phyloP scores from a whole-genome alignment of 2,113 vertebrate species.

The Erinaceus europaeus region DNA sequence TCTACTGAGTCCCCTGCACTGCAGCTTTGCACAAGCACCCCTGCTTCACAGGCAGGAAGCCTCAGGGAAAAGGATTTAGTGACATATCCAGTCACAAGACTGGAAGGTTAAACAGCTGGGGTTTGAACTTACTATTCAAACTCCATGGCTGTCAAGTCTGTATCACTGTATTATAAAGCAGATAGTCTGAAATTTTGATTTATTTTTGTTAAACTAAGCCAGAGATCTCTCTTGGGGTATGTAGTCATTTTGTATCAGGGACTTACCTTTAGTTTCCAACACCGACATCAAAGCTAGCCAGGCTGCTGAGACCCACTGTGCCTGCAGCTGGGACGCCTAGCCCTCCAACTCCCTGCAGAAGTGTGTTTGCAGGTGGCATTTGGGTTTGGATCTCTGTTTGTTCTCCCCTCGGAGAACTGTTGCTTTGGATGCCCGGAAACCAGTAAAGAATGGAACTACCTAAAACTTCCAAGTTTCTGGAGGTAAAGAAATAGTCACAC shows the following conservation, averaged over 20 bases:
- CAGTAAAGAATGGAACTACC: not conserved
- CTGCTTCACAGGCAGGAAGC: not conserved
- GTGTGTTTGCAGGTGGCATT: not conserved
- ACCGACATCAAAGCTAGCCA: not conserved
- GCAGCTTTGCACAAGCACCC: not conserved
- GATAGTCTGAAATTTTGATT: not conserved
- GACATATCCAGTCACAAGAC: not conserved
- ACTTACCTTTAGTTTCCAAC: not conserved
- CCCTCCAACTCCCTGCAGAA: not conserved
- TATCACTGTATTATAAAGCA: not conserved
- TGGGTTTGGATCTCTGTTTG: not conserved
- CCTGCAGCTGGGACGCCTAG: not conserved
- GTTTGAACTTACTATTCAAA: not conserved
- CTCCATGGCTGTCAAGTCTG: not conserved
- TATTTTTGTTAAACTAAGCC: not conserved
- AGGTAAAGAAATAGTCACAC: constrained; percentile 17
- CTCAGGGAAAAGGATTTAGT: not conserved
- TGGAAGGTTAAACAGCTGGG: not conserved
- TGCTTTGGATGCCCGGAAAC: not conserved
- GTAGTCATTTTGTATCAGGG: not conserved
- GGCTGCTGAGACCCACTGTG: not conserved
- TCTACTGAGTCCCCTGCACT: too few species aligned
- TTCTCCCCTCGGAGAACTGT: not conserved
- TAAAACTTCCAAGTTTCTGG: not conserved
- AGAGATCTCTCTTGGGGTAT: not conserved